These are phyloP conservation scores for Maniola hyperantus DNA, from an alignment of 2,888 invertebrate species.

Conservation along the genomic window DNA sequence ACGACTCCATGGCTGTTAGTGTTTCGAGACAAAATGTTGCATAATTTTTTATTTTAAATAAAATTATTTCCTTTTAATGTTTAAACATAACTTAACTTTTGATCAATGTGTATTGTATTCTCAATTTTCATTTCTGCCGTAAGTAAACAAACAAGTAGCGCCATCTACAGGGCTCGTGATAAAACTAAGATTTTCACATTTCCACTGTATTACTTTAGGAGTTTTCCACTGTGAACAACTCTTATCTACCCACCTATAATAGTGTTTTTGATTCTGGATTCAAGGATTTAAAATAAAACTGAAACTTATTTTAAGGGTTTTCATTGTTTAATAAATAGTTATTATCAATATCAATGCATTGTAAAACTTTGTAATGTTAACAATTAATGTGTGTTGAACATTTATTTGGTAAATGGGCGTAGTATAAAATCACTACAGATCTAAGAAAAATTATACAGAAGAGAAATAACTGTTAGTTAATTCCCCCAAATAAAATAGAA, in stretches of 20 bases:
- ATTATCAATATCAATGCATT: slow-evolving; percentile 11
- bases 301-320: neutral
- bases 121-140: too few species aligned
- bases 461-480: neutral
- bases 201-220: too few species aligned
- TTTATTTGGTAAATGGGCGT: slow-evolving; percentile 19
- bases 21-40: too few species aligned
- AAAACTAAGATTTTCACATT: neutral
- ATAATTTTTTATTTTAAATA: too few species aligned
- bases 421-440: slow-evolving; percentile 6
- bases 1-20: too few species aligned
- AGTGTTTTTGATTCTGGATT: neutral
- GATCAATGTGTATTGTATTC: too few species aligned
- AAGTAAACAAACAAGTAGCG: neutral
- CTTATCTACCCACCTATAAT: too few species aligned
- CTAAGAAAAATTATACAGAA: neutral
- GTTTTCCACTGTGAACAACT: too few species aligned
- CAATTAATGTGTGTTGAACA: neutral
- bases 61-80: too few species aligned
- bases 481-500: slow-evolving; percentile 2
- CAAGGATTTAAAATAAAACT: neutral
- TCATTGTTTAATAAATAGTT: slow-evolving; percentile 16
- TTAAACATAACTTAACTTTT: too few species aligned
- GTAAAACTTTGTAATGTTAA: slow-evolving; percentile 11
- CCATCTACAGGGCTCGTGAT: neutral